These are phyloP conservation scores for Dolichopus griseipennis DNA, from an alignment of 2,888 invertebrate genomes.

Conservation along the genomic window DNA sequence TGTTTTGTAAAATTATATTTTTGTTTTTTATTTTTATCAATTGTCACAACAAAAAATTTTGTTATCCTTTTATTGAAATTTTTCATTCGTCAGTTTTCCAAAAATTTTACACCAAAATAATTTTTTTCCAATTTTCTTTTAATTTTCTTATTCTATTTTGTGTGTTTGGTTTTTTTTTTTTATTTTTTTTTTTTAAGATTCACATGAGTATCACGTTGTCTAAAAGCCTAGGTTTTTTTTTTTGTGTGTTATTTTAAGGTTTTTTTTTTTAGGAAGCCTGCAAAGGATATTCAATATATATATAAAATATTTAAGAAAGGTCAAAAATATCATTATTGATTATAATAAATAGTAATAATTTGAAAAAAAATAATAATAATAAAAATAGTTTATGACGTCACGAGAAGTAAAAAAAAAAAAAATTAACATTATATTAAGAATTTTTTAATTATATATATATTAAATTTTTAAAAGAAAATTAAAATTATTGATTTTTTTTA, in stretches of 20 bases:
- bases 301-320: background rate
- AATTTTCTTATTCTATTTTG: background rate
- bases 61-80: background rate
- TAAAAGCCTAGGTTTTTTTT: background rate
- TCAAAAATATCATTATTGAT: background rate
- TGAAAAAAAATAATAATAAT: background rate
- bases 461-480: background rate
- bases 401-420: background rate
- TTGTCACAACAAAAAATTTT: background rate
- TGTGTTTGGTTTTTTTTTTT: background rate
- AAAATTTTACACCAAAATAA: too few species aligned
- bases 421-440: too few species aligned
- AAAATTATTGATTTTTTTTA: too few species aligned
- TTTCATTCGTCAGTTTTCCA: background rate
- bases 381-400: constrained; percentile 3
- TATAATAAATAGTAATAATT: background rate
- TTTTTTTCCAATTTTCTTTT: background rate
- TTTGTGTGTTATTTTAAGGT: background rate
- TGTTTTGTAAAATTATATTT: background rate
- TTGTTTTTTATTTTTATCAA: background rate
- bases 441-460: too few species aligned
- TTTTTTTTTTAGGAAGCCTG: constrained; percentile 2
- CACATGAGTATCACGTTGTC: constrained; percentile 3
- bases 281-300: background rate
- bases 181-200: background rate